A percentile compares a stretch with the other conserved stretches of the same genome.
Evolutionary conservation across 37 sponge, comb jelly and placozoan species (phyloP).

Genomic region (Amphimedon queenslandica): DNA sequence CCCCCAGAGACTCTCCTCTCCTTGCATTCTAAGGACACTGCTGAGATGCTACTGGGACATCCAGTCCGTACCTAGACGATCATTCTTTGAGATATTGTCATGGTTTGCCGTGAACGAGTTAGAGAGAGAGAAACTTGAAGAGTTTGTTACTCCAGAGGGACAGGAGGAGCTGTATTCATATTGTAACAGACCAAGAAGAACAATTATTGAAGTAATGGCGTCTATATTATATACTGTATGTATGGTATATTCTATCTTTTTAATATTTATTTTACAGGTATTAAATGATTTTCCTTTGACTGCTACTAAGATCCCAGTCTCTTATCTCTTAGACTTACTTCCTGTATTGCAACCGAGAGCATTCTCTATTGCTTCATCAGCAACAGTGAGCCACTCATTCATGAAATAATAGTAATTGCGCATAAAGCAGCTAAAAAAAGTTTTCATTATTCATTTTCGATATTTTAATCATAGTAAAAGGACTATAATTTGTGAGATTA

Average conservation of each 20-base stretch:
- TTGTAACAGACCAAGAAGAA: slow-evolving; percentile 84
- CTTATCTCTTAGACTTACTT: slow-evolving; percentile 89
- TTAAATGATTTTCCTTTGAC: slow-evolving; percentile 85
- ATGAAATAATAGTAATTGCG: no score
- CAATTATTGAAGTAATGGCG: slow-evolving; percentile 68
- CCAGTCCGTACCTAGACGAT: slow-evolving; percentile 70
- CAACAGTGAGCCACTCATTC: slow-evolving; percentile 25
- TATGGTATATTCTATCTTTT: slow-evolving; percentile 25
- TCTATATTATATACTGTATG: slow-evolving; percentile 55
- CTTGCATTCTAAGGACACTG: slow-evolving; percentile 50
- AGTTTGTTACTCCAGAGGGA: slow-evolving; percentile 81
- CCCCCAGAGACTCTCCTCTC: slow-evolving; percentile 36
- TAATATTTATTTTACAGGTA: slow-evolving; percentile 50
- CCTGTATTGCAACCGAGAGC: slow-evolving; percentile 89
- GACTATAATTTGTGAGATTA: no score
- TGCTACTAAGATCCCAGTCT: slow-evolving; percentile 54
- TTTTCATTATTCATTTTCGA: no score
- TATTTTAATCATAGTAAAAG: no score
- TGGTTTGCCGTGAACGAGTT: slow-evolving; percentile 74
- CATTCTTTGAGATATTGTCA: slow-evolving; percentile 87
- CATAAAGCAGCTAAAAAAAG: no score
- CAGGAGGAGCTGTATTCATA: slow-evolving; percentile 96
- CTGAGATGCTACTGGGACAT: slow-evolving; percentile 79
- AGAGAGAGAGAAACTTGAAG: slow-evolving; percentile 89
- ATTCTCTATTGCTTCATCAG: slow-evolving; percentile 96